phyloP scores from a whole-genome alignment of 2,113 vertebrate species.

The Helogale parvula region DNA sequence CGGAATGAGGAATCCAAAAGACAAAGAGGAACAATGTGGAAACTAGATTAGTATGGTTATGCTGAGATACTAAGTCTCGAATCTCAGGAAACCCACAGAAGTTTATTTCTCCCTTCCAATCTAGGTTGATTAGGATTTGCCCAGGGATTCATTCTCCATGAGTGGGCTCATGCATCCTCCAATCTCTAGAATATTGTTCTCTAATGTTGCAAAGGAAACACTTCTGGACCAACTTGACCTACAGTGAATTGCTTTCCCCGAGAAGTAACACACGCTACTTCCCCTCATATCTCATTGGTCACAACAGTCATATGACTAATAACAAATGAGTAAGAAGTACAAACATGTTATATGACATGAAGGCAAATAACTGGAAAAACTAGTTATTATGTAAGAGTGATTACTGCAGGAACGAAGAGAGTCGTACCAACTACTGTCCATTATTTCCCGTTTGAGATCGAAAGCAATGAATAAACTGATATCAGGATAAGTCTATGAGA shows the following conservation, averaged over 20 bases:
- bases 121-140: not conserved
- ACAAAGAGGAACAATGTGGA: not conserved
- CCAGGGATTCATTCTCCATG: not conserved
- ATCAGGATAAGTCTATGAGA: not conserved
- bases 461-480: not conserved
- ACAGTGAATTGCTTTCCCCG: not conserved
- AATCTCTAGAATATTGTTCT: not conserved
- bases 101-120: not conserved
- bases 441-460: not conserved
- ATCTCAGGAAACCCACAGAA: not conserved
- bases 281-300: not conserved
- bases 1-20: not conserved
- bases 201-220: not conserved
- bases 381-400: not conserved
- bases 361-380: not conserved
- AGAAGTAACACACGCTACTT: not conserved
- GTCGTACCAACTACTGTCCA: not conserved
- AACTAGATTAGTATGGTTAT: not conserved
- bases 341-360: not conserved
- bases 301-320: not conserved
- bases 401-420: not conserved
- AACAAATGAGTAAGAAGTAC: not conserved
- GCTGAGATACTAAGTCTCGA: not conserved
- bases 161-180: not conserved
- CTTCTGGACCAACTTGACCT: not conserved